Base-by-base conservation (phyloP, 2,113 vertebrate genomes). In the Isurus oxyrinchus region DNA sequence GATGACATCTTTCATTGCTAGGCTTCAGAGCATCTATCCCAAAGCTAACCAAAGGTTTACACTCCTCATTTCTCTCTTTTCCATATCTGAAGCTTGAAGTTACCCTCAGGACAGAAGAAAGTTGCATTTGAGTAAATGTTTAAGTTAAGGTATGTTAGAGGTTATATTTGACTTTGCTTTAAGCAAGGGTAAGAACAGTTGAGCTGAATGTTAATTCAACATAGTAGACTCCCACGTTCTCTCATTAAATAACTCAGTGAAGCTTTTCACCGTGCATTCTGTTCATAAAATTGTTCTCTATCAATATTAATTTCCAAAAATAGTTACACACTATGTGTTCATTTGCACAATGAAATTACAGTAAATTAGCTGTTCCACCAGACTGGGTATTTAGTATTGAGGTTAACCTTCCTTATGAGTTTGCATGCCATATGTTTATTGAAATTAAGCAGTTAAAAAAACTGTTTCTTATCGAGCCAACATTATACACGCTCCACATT, bases 281-380 rank as follows among this genome's bases (percentile, higher is more conserved):
- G 94, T 95, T 95, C 94, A 72, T 69, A 76, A 95, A 95, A 69
- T 95, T 95, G 21, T 95, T 72, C 66, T 95, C 94, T 95, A 95
- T 95, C 94, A 69, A 95, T 95, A 76, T 95, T 67, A 95, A 95
- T 95, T 95, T 95, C 94, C 94, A 72, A 95, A 95, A 95, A 95
- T 95, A 95, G 94, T 95, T 69, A 35, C 94, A 72, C 94, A 95
- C 94, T 67, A 95, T 95, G 67, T 95, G 94, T 95, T 76, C 94
- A 95, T 95, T 95, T 95, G 67, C 66, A 95, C 94, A 95, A 69
- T 95, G 94, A 95, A 72, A 95, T 95, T 72, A 95, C 66, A 95
- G 67, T 76, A 95, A 95, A 95, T 95, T 72, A 95, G 94, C 66
- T 72, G 94, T 95, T 95, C 63, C 67, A 95, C 44, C 94, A 76